Conservation (phyloP, 1,140 invertebrate genomes). For the Aphaenogaster rudis region DNA sequence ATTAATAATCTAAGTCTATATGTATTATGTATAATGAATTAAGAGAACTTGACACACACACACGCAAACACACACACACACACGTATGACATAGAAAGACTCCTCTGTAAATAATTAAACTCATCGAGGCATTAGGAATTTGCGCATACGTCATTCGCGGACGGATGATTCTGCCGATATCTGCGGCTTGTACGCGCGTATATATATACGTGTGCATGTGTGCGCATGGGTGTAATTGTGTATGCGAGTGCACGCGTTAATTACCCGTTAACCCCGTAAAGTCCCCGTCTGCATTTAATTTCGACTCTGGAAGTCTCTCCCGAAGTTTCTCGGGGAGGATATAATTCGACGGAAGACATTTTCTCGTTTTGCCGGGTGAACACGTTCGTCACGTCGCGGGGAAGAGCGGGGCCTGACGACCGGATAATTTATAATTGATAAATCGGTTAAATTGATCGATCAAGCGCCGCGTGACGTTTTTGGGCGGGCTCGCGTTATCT, state of each 20-base stretch:
- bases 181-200: slow-evolving; percentile 56
- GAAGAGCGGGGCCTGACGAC: slow-evolving; percentile 17
- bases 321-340: slow-evolving; percentile 28
- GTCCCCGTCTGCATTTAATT: slow-evolving; percentile 80
- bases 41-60: slow-evolving; percentile 84
- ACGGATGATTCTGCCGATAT: slow-evolving; percentile 77
- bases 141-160: slow-evolving; percentile 82
- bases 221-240: slow-evolving; percentile 52
- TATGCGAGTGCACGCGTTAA: slow-evolving; percentile 63
- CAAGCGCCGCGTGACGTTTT: slow-evolving; percentile 47
- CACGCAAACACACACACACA: neutral
- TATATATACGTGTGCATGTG: slow-evolving; percentile 51
- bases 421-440: slow-evolving; percentile 44
- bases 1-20: slow-evolving; percentile 84
- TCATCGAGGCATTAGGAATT: slow-evolving; percentile 86
- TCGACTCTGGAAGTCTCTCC: slow-evolving; percentile 62
- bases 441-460: slow-evolving; percentile 57
- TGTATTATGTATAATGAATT: slow-evolving; percentile 86
- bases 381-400: slow-evolving; percentile 64
- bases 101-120: slow-evolving; percentile 85
- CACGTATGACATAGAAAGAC: slow-evolving; percentile 79
- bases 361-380: slow-evolving; percentile 69
- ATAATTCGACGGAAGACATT: slow-evolving; percentile 43
- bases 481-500: slow-evolving; percentile 25
- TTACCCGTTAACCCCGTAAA: slow-evolving; percentile 70